Conservation (phyloP, 1,140 invertebrate species). For the Polypedilum pembai region DNA sequence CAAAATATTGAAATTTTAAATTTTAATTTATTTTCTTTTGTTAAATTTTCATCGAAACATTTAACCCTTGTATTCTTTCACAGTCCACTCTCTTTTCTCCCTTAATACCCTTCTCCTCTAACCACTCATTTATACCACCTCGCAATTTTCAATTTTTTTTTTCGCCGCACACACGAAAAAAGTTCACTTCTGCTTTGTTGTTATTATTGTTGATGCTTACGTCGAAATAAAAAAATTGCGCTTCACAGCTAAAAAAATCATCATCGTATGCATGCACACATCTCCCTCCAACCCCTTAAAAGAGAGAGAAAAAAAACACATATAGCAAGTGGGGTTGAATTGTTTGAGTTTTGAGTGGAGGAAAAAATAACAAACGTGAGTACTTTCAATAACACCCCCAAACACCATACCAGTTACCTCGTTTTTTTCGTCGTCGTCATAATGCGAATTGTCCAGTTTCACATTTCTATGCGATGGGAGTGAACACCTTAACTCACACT, state of each 20-base stretch:
- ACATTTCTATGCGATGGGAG: neutral
- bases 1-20: too few relatives aligned
- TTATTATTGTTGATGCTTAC: neutral
- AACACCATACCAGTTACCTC: neutral
- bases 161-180: neutral
- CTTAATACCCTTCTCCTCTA: too few relatives aligned
- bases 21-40: too few relatives aligned
- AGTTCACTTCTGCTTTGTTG: too few relatives aligned
- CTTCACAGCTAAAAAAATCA: neutral
- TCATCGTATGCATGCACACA: too few relatives aligned
- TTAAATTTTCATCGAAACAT: too few relatives aligned
- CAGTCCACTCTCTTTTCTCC: too few relatives aligned
- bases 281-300: neutral
- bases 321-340: neutral
- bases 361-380: neutral
- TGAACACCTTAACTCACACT: neutral
- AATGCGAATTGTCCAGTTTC: neutral
- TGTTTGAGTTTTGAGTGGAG: neutral
- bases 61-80: too few relatives aligned
- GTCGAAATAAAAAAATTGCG: neutral
- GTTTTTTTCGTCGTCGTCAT: neutral
- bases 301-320: neutral
- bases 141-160: slow-evolving; percentile 8
- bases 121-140: neutral
- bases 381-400: neutral